A percentile compares a stretch with the other conserved stretches of the same genome.
phyloP scores from a whole-genome alignment of 2,888 invertebrate genomes.

The Notodonta dromedarius region DNA sequence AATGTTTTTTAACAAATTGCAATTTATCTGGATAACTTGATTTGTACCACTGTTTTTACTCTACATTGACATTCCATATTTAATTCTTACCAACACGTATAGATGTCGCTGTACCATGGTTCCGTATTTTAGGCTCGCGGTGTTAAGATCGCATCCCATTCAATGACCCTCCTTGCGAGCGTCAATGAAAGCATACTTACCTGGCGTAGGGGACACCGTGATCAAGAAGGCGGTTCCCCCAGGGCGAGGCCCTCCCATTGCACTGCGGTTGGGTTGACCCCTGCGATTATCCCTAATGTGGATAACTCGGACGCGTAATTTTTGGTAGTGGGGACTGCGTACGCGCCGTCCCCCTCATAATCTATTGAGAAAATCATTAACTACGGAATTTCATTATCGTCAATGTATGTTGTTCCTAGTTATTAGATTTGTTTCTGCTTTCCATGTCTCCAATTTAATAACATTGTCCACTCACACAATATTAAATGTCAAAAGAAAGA shows the following conservation, averaged over 20 bases:
- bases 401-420: too few species aligned
- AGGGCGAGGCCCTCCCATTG: conserved; percentile 2
- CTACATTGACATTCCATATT: background rate
- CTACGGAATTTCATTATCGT: too few species aligned
- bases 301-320: conserved; percentile 9
- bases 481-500: too few species aligned
- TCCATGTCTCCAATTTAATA: too few species aligned
- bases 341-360: background rate
- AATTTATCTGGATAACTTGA: too few species aligned
- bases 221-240: conserved; percentile 1
- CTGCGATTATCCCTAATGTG: background rate
- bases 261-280: conserved; percentile 1
- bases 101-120: background rate
- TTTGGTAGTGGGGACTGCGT: conserved; percentile 2
- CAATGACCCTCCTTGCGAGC: background rate
- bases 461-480: too few species aligned
- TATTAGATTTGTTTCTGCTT: too few species aligned
- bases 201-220: conserved; percentile 6
- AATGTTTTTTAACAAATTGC: too few species aligned
- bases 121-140: background rate
- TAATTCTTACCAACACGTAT: background rate
- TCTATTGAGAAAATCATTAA: too few species aligned
- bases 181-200: background rate
- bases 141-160: background rate
- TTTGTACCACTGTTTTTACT: too few species aligned